These are phyloP conservation scores for Hypomesus transpacificus DNA, from an alignment of 2,113 vertebrate species.

Conservation along the genomic window DNA sequence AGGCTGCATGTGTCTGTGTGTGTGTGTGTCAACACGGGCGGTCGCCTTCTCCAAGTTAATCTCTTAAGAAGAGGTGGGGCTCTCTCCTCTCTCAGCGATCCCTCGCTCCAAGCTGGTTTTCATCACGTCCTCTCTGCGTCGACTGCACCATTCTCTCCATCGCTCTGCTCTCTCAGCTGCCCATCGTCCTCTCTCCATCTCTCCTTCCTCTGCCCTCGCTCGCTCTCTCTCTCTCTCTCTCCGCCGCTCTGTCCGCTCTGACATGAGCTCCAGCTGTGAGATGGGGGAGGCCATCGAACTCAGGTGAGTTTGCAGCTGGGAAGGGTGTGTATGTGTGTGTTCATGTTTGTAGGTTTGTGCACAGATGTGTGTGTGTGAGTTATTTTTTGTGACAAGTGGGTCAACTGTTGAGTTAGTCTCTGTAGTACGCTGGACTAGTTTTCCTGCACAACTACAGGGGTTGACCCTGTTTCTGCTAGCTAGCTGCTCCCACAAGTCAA, in stretches of 20 bases:
- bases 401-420: slow-evolving; percentile 34
- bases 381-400: slow-evolving; percentile 38
- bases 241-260: slow-evolving; percentile 23
- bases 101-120: slow-evolving; percentile 3
- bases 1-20: slow-evolving; percentile 32
- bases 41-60: slow-evolving; percentile 67
- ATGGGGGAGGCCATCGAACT: slow-evolving; percentile 70
- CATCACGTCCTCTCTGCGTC: slow-evolving; percentile 30
- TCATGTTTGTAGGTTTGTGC: not conserved
- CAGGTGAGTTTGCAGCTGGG: slow-evolving; percentile 60
- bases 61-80: slow-evolving; percentile 72
- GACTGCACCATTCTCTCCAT: slow-evolving; percentile 43
- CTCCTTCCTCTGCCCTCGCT: slow-evolving; percentile 43
- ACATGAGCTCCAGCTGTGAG: slow-evolving; percentile 64
- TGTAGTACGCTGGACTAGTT: slow-evolving; percentile 28
- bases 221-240: slow-evolving; percentile 50
- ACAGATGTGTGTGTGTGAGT: not conserved
- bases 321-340: not conserved
- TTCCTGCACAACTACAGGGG: slow-evolving; percentile 9
- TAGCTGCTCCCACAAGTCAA: no score
- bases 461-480: slow-evolving; percentile 43
- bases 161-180: slow-evolving; percentile 17
- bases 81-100: slow-evolving; percentile 35
- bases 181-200: slow-evolving; percentile 23
- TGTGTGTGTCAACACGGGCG: slow-evolving; percentile 34